Evolutionary conservation across 2,888 invertebrate species (phyloP).

Genomic region (Callimorpha dominula): DNA sequence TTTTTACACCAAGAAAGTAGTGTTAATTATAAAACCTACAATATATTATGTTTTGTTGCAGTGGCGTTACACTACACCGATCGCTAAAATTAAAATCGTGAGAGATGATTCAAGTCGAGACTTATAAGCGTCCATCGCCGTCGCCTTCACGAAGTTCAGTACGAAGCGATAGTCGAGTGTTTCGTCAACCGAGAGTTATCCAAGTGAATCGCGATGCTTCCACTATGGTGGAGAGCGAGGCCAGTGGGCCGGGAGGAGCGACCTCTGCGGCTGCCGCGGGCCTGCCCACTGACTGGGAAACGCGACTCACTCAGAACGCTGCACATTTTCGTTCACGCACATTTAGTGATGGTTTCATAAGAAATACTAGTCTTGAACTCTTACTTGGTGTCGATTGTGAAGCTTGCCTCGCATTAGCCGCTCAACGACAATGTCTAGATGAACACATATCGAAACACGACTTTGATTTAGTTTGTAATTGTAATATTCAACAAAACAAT

Average conservation of each 20-base stretch:
- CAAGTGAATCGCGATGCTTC: conserved; percentile 83
- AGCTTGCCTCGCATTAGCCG: conserved; percentile 80
- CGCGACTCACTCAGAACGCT: conserved; percentile 65
- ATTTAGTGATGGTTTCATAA: conserved; percentile 83
- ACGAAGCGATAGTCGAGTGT: conserved; percentile 78
- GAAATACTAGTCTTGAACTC: conserved; percentile 83
- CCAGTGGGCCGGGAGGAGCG: conserved; percentile 54
- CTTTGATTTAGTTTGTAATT: conserved; percentile 82
- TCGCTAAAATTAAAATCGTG: conserved; percentile 29
- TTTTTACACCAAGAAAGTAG: no score
- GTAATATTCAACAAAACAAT: conserved; percentile 80
- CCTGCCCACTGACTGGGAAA: conserved; percentile 66
- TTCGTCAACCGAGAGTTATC: conserved; percentile 82
- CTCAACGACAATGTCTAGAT: conserved; percentile 75
- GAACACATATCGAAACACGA: conserved; percentile 78
- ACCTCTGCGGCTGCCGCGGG: conserved; percentile 45
- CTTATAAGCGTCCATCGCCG: conserved; percentile 80
- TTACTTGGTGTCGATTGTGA: conserved; percentile 84
- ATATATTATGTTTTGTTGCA: conserved; percentile 31
- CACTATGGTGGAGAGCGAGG: conserved; percentile 81
- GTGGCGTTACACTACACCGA: conserved; percentile 28
- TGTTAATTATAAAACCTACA: no score
- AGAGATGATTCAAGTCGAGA: conserved; percentile 81
- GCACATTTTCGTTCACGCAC: conserved; percentile 82
- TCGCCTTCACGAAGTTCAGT: conserved; percentile 82